Conservation (phyloP, 2,888 invertebrate species). For the Calephelis perditalis region DNA sequence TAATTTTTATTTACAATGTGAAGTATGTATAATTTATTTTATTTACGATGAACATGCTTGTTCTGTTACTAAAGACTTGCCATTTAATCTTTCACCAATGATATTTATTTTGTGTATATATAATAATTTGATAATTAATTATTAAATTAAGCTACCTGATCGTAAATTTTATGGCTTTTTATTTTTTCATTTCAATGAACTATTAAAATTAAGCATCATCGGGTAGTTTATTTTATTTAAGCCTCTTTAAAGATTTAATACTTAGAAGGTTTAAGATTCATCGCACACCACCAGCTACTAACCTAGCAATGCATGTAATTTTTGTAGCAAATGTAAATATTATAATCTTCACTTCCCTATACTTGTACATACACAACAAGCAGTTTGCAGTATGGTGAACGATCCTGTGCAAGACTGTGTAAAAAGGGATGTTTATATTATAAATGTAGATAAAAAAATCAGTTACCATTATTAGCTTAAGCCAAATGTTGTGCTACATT, state of each 20-base stretch:
- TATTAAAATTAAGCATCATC: conserved; percentile 5
- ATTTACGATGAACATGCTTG: conserved; percentile 46
- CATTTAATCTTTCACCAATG: conserved; percentile 72
- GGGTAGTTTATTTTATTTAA: conserved; percentile 17
- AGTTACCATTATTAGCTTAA: conserved; percentile 50
- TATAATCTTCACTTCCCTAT: conserved; percentile 35
- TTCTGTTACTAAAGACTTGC: conserved; percentile 72
- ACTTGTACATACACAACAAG: conserved; percentile 60
- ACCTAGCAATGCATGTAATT: conserved; percentile 50
- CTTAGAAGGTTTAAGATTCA: conserved; percentile 26
- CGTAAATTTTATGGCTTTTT: conserved; percentile 13
- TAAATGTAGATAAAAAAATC: conserved; percentile 28
- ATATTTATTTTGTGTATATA: conserved; percentile 58
- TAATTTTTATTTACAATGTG: conserved; percentile 39
- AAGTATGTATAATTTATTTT: conserved; percentile 33
- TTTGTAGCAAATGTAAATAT: conserved; percentile 53
- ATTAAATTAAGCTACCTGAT: conserved; percentile 29
- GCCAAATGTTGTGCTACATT: conserved; percentile 15
- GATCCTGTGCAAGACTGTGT: conserved; percentile 50
- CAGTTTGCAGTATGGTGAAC: conserved; percentile 16
- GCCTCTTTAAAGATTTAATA: conserved; percentile 12
- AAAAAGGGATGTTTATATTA: conserved; percentile 41
- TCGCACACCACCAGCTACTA: conserved; percentile 33
- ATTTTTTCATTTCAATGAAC: conserved; percentile 9
- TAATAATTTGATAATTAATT: conserved; percentile 32